Percentiles rank a stretch among this genome's conserved stretches.
phyloP scores from a whole-genome alignment of 2,797 vertebrate genomes.

The Remorina albescens region DNA sequence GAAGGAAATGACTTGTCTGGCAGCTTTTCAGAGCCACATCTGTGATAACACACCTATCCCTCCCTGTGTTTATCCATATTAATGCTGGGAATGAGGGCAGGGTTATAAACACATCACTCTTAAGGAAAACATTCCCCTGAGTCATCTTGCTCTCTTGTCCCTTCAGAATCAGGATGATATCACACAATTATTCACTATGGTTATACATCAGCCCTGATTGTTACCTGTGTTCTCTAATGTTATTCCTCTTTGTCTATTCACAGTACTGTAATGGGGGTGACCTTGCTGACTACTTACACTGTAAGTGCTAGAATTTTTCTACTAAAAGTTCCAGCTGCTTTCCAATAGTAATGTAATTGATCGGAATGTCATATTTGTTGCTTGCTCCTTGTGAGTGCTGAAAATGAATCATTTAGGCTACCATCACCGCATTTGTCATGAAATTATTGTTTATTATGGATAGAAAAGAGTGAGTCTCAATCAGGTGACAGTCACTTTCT shows the following conservation, averaged over 20 bases:
- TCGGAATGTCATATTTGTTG: constrained; percentile 21
- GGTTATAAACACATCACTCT: constrained; percentile 28
- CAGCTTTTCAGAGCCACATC: constrained; percentile 26
- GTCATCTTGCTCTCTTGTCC: constrained; percentile 32
- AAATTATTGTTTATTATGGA: neutral
- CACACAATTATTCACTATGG: constrained; percentile 32
- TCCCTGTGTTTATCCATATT: constrained; percentile 42
- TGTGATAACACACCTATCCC: constrained; percentile 12
- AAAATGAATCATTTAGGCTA: neutral
- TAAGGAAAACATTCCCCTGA: constrained; percentile 47
- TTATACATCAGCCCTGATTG: constrained; percentile 17
- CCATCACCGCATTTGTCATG: neutral
- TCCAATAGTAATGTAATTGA: neutral
- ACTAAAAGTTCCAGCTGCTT: constrained; percentile 7
- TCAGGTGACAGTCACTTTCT: neutral
- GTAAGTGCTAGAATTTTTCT: constrained; percentile 85
- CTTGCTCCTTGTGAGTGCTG: neutral
- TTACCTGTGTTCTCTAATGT: constrained; percentile 39
- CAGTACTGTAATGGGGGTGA: constrained; percentile 99
- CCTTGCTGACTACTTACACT: constrained; percentile 96
- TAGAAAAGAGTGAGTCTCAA: neutral
- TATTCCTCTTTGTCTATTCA: constrained; percentile 54
- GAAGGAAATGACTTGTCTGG: constrained; percentile 32
- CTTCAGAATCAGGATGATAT: constrained; percentile 23
- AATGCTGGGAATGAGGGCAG: constrained; percentile 15